Base-by-base conservation (phyloP, 2,797 vertebrate species). In the Pipistrellus pipistrellus region DNA sequence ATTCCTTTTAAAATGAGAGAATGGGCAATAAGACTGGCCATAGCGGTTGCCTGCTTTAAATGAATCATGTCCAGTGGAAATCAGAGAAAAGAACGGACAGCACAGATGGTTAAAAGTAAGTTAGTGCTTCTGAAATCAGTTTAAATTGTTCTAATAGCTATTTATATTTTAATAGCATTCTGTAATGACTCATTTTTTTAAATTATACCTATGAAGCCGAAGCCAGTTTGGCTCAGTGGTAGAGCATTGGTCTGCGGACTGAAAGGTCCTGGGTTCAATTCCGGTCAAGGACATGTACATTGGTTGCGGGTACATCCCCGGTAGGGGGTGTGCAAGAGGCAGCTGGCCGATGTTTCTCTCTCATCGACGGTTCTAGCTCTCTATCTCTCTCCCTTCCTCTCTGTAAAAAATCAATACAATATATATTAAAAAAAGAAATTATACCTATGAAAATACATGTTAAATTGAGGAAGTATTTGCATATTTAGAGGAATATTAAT, bases 111-210 rank as follows among this genome's bases (percentile, higher is more conserved):
- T 93, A 72, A 96, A 94, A 80, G 90, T 84, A 96, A 95, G 83
- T 92, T 91, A 92, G 88, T 88, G 55, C 85, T 96, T 94, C 76
- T 89, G 80, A 88, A 92, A 96, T 94, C 71, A 87, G 85, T 92
- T 91, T 68, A 94, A 90, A 76, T 88, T 84, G 23, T 96, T 93
- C 38, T 53, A 82, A 87, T 78, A 82, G 35, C 41, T 90, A 75
- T 95, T 94, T 95, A 62, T 86, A 83, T 93, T 93, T 93, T 93
- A 93, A 55, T 35, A 91, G 51, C 23, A 78, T 75, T n/a, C 18
- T 88, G 94, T 87, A 92, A 46, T 88, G 64, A 85, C 93, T 94
- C 20, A 69, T 77, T 75, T 90, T 95, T 96, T 94, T 55, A 95
- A 93, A 81, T 41, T 57, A 41, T 41, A 41, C 38, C 38, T 41